A percentile compares a stretch with the other conserved stretches of the same genome.
Evolutionary conservation across 2,888 invertebrate species (phyloP).

Genomic region (Hyposoter dolosus): DNA sequence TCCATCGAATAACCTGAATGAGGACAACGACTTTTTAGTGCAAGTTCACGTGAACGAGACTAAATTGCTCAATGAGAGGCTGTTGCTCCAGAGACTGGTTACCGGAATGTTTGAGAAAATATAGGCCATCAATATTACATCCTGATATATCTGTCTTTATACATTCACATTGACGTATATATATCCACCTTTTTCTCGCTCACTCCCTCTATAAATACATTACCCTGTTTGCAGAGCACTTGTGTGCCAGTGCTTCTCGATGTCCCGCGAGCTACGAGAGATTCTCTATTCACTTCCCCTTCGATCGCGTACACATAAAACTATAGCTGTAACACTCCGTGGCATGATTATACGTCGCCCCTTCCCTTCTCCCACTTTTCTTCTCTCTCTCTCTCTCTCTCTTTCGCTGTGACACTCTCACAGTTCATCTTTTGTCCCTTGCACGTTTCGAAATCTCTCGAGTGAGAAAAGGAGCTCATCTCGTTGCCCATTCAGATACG

Average conservation of each 20-base stretch:
- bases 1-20: not conserved
- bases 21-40: not conserved
- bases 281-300: slow-evolving; percentile 79
- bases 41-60: slow-evolving; percentile 29
- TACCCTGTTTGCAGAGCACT: slow-evolving; percentile 84
- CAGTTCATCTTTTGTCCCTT: slow-evolving; percentile 18
- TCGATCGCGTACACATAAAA: slow-evolving; percentile 70
- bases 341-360: slow-evolving; percentile 26
- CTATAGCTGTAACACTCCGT: slow-evolving; percentile 29
- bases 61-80: slow-evolving; percentile 14
- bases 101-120: slow-evolving; percentile 11
- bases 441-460: slow-evolving; percentile 50
- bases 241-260: slow-evolving; percentile 73
- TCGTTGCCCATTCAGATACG: slow-evolving; percentile 48
- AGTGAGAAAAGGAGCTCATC: slow-evolving; percentile 53
- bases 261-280: slow-evolving; percentile 75
- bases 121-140: not conserved
- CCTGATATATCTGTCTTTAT: not conserved
- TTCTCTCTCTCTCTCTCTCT: slow-evolving; percentile 24
- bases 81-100: slow-evolving; percentile 18
- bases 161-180: slow-evolving; percentile 17
- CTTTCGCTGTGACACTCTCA: not conserved
- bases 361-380: slow-evolving; percentile 22
- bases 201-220: slow-evolving; percentile 83
- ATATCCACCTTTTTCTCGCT: slow-evolving; percentile 56